Evolutionary conservation across 2,797 vertebrate species (phyloP), one percentile per base, ranked within the genome.

Genomic region (Halcyon leucocephala): DNA sequence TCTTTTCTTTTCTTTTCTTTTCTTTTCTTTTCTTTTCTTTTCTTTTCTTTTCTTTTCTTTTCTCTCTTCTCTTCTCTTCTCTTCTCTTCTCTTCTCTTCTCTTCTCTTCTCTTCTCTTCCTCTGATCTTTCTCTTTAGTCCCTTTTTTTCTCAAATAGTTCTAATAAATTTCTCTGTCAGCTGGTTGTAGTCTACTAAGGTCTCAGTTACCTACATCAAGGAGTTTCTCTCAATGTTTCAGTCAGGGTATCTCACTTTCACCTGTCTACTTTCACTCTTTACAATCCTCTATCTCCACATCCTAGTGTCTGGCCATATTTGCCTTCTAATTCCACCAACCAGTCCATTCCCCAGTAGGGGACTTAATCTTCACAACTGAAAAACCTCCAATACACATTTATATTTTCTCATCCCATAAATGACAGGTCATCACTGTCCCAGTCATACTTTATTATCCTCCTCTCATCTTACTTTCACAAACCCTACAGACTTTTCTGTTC

Each of bases 271-370:
- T 49, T 8, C 33, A 39, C 10, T 33, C 13, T 52, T 66, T 65
- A 51, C 22, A 83, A 41, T 37, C 7, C 7, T 14, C 6, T 58
- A 0, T 19, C 9, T 82, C 26, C 39, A 37, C 39, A 29, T 79
- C 49, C 8, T 25, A 22, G 2, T 22, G 49, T 54, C 39, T 55
- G 74, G 6, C 6, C 25, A 44, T 10, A 61, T 84, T 57, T 64
- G 1, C 14, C 5, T 61, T 81, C 41, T 74, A 28, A 31, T 51
- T 71, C 21, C 11, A 67, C 10, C 6, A 35, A 46, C 7, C 28
- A 31, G 14, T 44, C 60, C 46, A 9, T 73, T 7, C 10, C 12
- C 33, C 2, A 0, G 5, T 2, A 7, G 9, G 1, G 2, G 4
- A 31, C 26, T 57, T 73, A 9, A 22, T 26, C 17, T 20, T 67